These are phyloP conservation scores for Panthera uncia DNA, from an alignment of 2,113 vertebrate species.

Conservation along the genomic window DNA sequence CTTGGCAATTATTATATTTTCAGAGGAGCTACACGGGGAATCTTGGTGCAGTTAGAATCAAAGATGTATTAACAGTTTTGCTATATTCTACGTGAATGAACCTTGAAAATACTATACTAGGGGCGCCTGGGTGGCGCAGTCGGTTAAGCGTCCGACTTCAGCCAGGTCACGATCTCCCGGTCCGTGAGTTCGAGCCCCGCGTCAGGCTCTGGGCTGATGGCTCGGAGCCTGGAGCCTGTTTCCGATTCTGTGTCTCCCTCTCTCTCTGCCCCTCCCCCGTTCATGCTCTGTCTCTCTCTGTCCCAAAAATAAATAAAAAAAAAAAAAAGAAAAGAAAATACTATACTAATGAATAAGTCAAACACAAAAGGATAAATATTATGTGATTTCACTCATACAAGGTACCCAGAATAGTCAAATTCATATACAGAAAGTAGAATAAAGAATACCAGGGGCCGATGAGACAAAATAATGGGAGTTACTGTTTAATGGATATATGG, in stretches of 20 bases:
- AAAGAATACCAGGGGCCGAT: background rate
- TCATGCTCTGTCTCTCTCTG: no score
- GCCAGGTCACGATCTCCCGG: no score
- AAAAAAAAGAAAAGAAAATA: no score
- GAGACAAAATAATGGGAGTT: background rate
- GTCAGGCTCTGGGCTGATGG: no score
- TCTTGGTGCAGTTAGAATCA: background rate
- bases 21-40: background rate
- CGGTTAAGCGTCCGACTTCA: no score
- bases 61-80: background rate
- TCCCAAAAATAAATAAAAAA: no score
- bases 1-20: background rate
- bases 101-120: background rate
- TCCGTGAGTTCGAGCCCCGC: no score
- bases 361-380: background rate
- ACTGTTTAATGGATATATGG: background rate
- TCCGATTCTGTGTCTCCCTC: no score
- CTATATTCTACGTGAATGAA: background rate
- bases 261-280: no score
- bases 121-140: no score
- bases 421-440: background rate
- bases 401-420: background rate
- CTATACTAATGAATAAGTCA: background rate
- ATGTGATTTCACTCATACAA: background rate
- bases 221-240: no score